Conservation (phyloP, 2,797 vertebrate species). For the Crocidura indochinensis region DNA sequence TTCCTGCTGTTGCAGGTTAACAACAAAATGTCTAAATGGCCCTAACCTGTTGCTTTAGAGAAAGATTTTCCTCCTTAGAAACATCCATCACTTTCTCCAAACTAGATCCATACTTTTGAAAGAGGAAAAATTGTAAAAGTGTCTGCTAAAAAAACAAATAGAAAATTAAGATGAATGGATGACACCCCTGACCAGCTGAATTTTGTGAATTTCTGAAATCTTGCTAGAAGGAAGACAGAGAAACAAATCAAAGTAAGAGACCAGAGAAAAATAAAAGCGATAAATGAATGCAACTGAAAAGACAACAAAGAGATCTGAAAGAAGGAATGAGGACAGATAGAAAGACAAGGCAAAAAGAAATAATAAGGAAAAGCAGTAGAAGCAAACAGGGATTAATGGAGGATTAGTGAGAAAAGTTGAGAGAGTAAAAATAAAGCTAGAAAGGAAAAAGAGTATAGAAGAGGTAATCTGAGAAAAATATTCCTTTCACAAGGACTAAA, state of each 20-base stretch:
- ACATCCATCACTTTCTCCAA: background rate
- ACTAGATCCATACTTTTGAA: background rate
- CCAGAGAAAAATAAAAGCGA: too few species aligned
- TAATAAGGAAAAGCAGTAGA: background rate
- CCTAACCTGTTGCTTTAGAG: background rate
- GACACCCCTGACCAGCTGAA: background rate
- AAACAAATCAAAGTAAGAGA: too few species aligned
- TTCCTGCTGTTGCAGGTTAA: background rate
- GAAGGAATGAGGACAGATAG: background rate
- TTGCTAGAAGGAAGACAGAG: background rate
- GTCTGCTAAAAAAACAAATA: slow-evolving; percentile 1
- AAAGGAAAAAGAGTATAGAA: background rate
- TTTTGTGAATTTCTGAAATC: background rate
- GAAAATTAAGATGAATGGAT: background rate
- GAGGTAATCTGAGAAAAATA: background rate
- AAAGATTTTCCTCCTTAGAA: slow-evolving; percentile 8
- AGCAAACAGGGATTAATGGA: background rate
- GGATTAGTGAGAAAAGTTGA: background rate
- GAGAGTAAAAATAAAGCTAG: background rate
- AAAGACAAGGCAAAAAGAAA: background rate
- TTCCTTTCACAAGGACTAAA: background rate
- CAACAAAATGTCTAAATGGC: background rate
- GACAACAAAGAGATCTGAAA: too few species aligned
- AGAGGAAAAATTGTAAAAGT: slow-evolving; percentile 47
- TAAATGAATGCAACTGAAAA: too few species aligned